Conservation (phyloP, 2,888 invertebrate genomes). For the Tipula unca region DNA sequence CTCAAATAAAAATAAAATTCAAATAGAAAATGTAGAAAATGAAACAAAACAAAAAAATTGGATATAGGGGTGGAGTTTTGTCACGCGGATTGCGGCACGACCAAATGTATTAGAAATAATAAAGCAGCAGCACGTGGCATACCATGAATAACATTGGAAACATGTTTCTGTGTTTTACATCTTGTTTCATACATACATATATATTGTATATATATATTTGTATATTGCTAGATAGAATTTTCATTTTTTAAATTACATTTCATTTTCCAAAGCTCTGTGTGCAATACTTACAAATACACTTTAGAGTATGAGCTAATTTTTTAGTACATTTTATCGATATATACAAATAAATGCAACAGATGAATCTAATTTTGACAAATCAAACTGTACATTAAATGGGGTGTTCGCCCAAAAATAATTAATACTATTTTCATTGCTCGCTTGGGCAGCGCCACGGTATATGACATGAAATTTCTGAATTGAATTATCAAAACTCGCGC, state of each 20-base stretch:
- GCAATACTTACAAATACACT: not conserved
- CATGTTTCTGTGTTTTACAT: conserved; percentile 1
- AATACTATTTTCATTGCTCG: no score
- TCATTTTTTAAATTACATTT: not conserved
- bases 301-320: not conserved
- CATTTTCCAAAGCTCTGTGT: not conserved
- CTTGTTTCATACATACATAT: not conserved
- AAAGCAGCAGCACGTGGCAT: conserved; percentile 19
- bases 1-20: not conserved
- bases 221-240: not conserved
- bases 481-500: no score
- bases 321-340: not conserved
- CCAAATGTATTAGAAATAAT: not conserved
- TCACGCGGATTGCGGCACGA: conserved; percentile 24
- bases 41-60: not conserved
- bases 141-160: conserved; percentile 14
- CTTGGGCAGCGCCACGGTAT: no score
- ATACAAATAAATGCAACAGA: not conserved
- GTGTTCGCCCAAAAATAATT: no score
- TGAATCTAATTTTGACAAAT: no score
- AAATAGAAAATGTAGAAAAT: not conserved
- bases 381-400: no score
- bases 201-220: not conserved
- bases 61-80: conserved; percentile 24
- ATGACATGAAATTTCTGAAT: no score